phyloP scores from a whole-genome alignment of 92 coral and sea anemone species.

The Siderastrea radians region DNA sequence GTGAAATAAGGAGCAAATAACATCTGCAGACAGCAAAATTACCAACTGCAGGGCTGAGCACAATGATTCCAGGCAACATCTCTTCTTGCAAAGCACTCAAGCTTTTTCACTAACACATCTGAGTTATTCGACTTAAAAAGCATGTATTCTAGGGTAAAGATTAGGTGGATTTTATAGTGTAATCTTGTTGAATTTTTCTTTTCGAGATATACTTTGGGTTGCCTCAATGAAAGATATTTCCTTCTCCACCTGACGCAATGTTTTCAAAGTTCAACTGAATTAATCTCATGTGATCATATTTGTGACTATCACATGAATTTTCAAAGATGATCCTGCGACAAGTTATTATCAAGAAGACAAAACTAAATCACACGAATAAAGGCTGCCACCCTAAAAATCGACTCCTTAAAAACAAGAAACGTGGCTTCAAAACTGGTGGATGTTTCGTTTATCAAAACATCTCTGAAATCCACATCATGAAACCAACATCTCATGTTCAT shows the following conservation, averaged over 20 bases:
- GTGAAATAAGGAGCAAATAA: neutral
- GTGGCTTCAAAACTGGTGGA: conserved; percentile 52
- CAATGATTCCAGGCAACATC: neutral
- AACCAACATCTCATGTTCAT: neutral
- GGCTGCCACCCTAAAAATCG: conserved; percentile 1
- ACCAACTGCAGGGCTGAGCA: neutral
- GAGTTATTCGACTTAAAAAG: neutral
- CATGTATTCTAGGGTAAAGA: neutral
- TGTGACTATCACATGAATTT: conserved; percentile 28
- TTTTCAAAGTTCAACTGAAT: neutral
- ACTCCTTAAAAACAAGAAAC: conserved; percentile 8
- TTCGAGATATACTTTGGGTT: too few relatives aligned
- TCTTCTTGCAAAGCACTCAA: neutral
- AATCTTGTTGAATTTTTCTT: too few relatives aligned
- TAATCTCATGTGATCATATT: neutral
- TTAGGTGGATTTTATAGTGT: too few relatives aligned
- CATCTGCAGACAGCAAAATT: neutral
- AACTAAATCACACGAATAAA: neutral
- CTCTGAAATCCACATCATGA: neutral
- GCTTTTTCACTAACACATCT: too few relatives aligned
- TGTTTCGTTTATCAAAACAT: conserved; percentile 13
- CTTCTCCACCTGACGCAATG: neutral
- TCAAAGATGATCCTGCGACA: neutral
- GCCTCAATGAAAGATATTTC: too few relatives aligned
- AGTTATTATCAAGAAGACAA: neutral